phyloP scores from a whole-genome alignment of 2,888 invertebrate genomes.

The Gymnosoma rotundatum region DNA sequence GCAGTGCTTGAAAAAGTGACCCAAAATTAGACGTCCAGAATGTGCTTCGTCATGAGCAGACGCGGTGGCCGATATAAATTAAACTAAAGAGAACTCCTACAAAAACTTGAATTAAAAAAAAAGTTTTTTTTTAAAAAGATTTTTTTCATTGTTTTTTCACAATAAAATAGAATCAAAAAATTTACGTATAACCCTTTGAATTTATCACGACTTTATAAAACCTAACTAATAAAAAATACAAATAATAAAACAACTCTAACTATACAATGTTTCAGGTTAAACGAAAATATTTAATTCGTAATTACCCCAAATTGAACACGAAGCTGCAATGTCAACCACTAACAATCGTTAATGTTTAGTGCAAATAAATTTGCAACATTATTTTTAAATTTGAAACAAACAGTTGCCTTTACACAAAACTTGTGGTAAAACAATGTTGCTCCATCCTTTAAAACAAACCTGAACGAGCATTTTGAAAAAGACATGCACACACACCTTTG shows the following conservation, averaged over 20 bases:
- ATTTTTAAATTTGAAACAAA: conserved; percentile 29
- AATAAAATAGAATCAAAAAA: too few relatives aligned
- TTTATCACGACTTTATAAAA: too few relatives aligned
- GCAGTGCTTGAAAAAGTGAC: too few relatives aligned
- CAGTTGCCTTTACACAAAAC: neutral
- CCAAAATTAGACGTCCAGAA: too few relatives aligned
- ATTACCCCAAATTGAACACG: conserved; percentile 54
- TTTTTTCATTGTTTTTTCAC: too few relatives aligned
- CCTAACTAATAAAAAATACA: too few relatives aligned
- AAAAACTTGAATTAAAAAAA: too few relatives aligned
- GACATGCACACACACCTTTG: neutral
- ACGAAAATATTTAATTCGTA: conserved; percentile 50
- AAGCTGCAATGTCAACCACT: conserved; percentile 49
- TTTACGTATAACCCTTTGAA: too few relatives aligned
- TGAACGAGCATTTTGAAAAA: neutral
- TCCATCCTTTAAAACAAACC: neutral
- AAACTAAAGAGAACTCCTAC: too few relatives aligned
- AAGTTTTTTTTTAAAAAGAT: too few relatives aligned
- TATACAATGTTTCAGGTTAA: conserved; percentile 21
- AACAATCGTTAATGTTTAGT: conserved; percentile 48
- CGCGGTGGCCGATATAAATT: too few relatives aligned
- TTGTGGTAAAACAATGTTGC: conserved; percentile 6
- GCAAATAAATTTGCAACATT: conserved; percentile 57
- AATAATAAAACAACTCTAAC: neutral
- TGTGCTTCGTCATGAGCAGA: too few relatives aligned